Evolutionary conservation across 2,113 vertebrate species (phyloP), one percentile per base, ranked within the genome.

Genomic region (Procavia capensis): DNA sequence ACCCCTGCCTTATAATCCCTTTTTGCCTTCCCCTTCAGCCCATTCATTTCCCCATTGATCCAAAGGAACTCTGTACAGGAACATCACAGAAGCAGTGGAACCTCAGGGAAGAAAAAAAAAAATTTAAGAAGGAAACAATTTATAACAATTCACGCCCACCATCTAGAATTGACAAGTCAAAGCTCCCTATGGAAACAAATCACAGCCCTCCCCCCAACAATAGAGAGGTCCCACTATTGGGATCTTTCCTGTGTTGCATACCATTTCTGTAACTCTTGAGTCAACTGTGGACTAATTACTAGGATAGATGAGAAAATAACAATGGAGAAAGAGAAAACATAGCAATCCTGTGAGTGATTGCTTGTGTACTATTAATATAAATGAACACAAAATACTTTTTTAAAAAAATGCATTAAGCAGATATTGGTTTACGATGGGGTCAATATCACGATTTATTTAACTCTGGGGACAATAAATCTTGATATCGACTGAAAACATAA

Each of bases 371-470:
- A 97, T 98, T 98, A 98, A 98, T 98, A 98, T 98, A 99, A 98
- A 98, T 98, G 98, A 98, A 98, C 98, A 98, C 95, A 98, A 98
- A 98, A 98, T 98, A 98, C 98, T 97, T 98, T n/a, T 70, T 94
- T 43, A 80, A 98, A 98, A 94, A 98, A 98, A 98, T 97, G 97
- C 98, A 98, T 98, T 98, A 98, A 98, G 97, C 96, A 79, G 39
- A 95, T 98, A 98, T 98, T 98, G 98, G 98, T 97, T 98, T 98
- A 98, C 98, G 97, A 80, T 98, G 96, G 97, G 97, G 98, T 98
- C 98, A 99, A 99, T 99, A 99, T 98, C 96, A 97, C 98, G 98
- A 99, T 98, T 98, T 98, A 98, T 98, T 98, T 98, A 98, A 98
- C 98, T 98, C 98, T 92, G 96, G 98, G 98, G 97, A 98, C 97